phyloP scores from a whole-genome alignment of 2,888 invertebrate genomes.

The Ectobius pallidus region DNA sequence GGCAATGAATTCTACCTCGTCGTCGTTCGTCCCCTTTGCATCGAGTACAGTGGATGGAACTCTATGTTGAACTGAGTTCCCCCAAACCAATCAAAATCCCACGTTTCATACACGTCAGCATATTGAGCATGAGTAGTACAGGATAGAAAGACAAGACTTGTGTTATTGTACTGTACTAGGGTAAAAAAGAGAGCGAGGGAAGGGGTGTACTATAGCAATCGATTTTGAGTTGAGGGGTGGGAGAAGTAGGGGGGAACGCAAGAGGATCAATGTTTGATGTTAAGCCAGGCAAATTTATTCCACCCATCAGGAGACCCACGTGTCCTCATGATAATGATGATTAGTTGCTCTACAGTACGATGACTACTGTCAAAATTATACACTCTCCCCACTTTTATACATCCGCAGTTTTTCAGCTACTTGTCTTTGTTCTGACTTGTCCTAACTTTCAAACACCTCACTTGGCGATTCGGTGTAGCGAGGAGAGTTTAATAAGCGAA shows the following conservation, averaged over 20 bases:
- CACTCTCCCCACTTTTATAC: no score
- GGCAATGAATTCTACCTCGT: background rate
- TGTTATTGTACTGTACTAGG: background rate
- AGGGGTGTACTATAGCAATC: background rate
- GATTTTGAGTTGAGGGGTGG: background rate
- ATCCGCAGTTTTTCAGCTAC: no score
- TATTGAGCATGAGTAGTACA: slow-evolving; percentile 4
- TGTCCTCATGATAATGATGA: background rate
- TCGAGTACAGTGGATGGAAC: background rate
- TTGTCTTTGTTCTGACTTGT: no score
- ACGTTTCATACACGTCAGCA: background rate
- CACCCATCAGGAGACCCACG: background rate
- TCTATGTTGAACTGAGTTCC: background rate
- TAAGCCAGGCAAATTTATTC: background rate
- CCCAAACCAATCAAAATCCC: slow-evolving; percentile 21
- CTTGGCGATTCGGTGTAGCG: no score
- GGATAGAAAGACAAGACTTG: slow-evolving; percentile 6
- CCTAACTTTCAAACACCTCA: no score
- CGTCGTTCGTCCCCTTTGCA: background rate
- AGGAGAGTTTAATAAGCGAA: no score
- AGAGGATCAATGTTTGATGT: background rate
- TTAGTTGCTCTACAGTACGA: background rate
- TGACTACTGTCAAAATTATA: background rate
- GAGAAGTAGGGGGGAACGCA: background rate
- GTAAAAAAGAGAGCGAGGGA: background rate